phyloP scores from a whole-genome alignment of 2,797 vertebrate genomes.

The Ispidina picta region DNA sequence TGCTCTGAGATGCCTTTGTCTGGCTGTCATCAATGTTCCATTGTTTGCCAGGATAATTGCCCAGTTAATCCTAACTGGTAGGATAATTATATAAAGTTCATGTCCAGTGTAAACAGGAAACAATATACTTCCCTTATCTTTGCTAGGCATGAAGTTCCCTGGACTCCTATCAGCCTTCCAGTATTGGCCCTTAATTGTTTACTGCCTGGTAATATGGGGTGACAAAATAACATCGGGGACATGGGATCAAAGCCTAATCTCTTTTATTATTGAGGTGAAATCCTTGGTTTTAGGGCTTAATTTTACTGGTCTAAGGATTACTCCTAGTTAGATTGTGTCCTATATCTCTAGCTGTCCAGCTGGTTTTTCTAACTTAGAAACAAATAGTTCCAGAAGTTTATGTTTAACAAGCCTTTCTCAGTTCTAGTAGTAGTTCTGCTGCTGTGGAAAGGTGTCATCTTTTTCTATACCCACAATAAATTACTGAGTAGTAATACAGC shows the following conservation, averaged over 20 bases:
- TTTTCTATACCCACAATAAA: neutral
- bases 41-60: conserved; percentile 20
- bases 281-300: neutral
- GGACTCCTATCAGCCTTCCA: neutral
- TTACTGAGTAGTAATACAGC: neutral
- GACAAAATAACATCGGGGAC: neutral
- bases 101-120: conserved; percentile 34
- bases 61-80: neutral
- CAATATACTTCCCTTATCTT: neutral
- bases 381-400: neutral
- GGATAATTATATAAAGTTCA: conserved; percentile 13
- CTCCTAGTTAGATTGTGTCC: neutral
- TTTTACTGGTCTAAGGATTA: neutral
- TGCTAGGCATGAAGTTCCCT: neutral
- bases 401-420: neutral
- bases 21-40: conserved; percentile 27
- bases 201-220: neutral
- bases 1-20: conserved; percentile 47
- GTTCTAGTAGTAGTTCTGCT: neutral
- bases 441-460: neutral
- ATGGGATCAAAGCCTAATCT: neutral
- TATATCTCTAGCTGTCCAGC: neutral
- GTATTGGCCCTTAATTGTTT: neutral
- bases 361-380: neutral
- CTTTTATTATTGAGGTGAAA: neutral